Percentiles rank a stretch among this genome's conserved stretches.
phyloP scores from a whole-genome alignment of 2,888 invertebrate species.

The Oligia latruncula region DNA sequence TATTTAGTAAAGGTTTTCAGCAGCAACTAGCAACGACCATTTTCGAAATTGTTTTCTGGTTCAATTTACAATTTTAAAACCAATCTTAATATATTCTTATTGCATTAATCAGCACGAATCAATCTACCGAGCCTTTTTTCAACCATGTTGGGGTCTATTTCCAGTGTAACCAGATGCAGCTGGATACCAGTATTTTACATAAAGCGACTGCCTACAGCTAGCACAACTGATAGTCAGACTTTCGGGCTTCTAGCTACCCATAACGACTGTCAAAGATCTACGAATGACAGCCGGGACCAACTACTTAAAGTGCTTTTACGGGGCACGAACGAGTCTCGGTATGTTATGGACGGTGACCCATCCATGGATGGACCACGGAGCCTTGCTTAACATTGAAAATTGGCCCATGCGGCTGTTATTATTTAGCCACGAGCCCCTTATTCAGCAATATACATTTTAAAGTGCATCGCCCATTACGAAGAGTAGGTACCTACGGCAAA shows the following conservation, averaged over 20 bases:
- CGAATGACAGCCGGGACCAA: background rate
- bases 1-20: background rate
- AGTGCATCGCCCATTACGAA: background rate
- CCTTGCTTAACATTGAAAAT: background rate
- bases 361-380: background rate
- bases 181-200: background rate
- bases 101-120: background rate
- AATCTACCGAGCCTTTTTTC: background rate
- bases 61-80: background rate
- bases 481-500: background rate
- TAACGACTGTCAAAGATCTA: background rate
- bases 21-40: background rate
- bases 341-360: background rate
- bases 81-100: background rate
- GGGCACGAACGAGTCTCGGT: background rate
- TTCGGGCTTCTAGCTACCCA: background rate
- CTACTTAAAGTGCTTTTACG: background rate
- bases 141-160: background rate
- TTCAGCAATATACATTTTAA: background rate
- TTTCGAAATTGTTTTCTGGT: background rate
- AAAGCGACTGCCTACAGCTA: background rate
- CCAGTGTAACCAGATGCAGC: background rate
- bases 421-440: background rate
- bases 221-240: background rate
- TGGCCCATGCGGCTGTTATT: background rate